Percentiles rank a stretch among this genome's conserved stretches.
Conservation (phyloP, 2,888 invertebrate species). For the Gastracanthus pulcherrimus region DNA sequence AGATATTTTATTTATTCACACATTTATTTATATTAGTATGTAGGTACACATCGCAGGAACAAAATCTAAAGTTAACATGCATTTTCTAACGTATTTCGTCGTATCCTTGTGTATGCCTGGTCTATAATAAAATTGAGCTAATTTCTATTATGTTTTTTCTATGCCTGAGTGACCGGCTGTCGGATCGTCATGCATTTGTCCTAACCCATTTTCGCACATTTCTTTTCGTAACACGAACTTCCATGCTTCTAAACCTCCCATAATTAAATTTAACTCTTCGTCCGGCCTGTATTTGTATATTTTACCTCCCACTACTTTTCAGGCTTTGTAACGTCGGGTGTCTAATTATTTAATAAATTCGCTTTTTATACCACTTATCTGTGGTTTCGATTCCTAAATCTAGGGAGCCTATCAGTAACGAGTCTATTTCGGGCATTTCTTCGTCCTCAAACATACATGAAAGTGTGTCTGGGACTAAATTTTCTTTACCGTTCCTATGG, state of each 20-base stretch:
- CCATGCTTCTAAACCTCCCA: constrained; percentile 30
- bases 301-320: not conserved
- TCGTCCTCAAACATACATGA: no score
- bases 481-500: no score
- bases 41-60: no score
- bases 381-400: no score
- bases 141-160: constrained; percentile 49
- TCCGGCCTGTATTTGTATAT: not conserved
- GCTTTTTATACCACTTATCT: not conserved
- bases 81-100: constrained; percentile 61
- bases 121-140: constrained; percentile 57
- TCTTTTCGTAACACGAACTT: constrained; percentile 46
- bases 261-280: not conserved
- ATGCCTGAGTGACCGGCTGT: constrained; percentile 59
- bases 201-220: not conserved
- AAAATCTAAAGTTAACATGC: no score
- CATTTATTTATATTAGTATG: no score
- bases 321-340: not conserved
- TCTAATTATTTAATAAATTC: not conserved
- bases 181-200: constrained; percentile 54
- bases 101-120: constrained; percentile 59
- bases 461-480: no score
- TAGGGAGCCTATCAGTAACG: no score
- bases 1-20: no score
- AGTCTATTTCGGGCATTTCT: not conserved